A percentile compares a stretch with the other conserved stretches of the same genome.
phyloP scores from a whole-genome alignment of 2,888 invertebrate genomes.

The Vandiemenella viatica region DNA sequence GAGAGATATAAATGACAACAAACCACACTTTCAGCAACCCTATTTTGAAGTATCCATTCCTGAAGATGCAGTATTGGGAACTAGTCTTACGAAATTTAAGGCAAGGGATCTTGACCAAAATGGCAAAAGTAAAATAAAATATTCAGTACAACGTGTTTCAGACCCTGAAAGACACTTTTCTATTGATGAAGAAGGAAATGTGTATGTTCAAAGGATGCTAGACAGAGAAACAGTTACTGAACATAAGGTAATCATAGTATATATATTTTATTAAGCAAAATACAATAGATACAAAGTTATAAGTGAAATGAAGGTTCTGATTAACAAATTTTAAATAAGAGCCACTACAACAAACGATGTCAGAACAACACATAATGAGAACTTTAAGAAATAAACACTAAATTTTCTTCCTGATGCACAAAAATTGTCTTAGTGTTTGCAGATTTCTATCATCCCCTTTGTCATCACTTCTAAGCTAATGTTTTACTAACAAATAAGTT shows the following conservation, averaged over 20 bases:
- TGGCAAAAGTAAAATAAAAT: constrained; percentile 26
- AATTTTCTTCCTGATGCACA: too few species aligned
- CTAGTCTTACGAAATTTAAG: constrained; percentile 30
- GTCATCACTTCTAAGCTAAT: too few species aligned
- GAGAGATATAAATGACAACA: constrained; percentile 19
- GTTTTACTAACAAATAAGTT: too few species aligned
- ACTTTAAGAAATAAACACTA: too few species aligned
- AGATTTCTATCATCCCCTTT: too few species aligned
- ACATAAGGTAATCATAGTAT: constrained; percentile 6
- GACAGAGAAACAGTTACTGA: constrained; percentile 3
- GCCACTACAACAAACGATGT: too few species aligned
- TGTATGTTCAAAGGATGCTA: constrained; percentile 5
- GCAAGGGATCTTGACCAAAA: constrained; percentile 33
- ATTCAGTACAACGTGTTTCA: constrained; percentile 33
- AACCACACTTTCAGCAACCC: constrained; percentile 31
- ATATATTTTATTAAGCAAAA: too few species aligned
- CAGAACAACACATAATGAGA: too few species aligned
- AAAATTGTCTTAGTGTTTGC: too few species aligned
- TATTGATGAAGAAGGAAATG: constrained; percentile 30
- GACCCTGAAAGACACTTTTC: constrained; percentile 35
- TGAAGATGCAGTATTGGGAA: constrained; percentile 35
- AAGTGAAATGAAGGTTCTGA: too few species aligned
- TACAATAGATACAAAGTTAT: too few species aligned
- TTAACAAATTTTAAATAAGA: too few species aligned
- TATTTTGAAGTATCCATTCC: constrained; percentile 33